Evolutionary conservation across 2,888 invertebrate species (phyloP), one percentile per base, ranked within the genome.

Genomic region (Helleia helle): DNA sequence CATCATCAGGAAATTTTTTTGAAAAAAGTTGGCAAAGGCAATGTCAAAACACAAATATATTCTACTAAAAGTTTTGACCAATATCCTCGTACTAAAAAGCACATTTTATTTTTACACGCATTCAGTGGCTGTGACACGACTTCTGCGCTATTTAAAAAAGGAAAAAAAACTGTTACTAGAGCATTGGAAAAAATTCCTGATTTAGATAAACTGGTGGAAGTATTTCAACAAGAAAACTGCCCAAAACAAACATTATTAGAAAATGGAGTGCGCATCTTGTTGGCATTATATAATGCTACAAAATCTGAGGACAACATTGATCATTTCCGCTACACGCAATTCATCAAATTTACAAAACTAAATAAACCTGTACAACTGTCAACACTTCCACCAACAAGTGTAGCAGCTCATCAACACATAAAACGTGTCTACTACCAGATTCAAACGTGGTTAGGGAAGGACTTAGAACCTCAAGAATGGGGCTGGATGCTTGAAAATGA

Each of bases 1-100:
- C 44, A 48, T 44, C 42, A 54, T 45, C 46, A 52, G 46, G 50
- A 57, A 56, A 51, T 58, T 56, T 61, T 56, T 40, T 59, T 60
- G 9, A 55, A 59, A 56, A 65, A 65, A 63, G 47, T 54, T 55
- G 62, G 59, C 37, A 62, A 64, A 58, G 59, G 58, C 42, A 63
- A 65, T 54, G 55, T 60, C 6, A 56, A 58, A 49, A 58, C 59
- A 44, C 40, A 56, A 50, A 55, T 62, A 50, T 65, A 61, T 39
- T 65, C 59, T 34, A 42, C 57, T 41, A 59, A 61, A 56, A 62
- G 59, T 56, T 61, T 64, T 51, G 53, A 55, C 43, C 47, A 59
- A 44, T 55, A 62, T 65, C 53, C 53, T 52, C 51, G 42, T 52
- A 44, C 42, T 42, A 52, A 52, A 50, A 50, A 47, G 12, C 47